phyloP scores from a whole-genome alignment of 2,797 vertebrate genomes.

The Erithacus rubecula region DNA sequence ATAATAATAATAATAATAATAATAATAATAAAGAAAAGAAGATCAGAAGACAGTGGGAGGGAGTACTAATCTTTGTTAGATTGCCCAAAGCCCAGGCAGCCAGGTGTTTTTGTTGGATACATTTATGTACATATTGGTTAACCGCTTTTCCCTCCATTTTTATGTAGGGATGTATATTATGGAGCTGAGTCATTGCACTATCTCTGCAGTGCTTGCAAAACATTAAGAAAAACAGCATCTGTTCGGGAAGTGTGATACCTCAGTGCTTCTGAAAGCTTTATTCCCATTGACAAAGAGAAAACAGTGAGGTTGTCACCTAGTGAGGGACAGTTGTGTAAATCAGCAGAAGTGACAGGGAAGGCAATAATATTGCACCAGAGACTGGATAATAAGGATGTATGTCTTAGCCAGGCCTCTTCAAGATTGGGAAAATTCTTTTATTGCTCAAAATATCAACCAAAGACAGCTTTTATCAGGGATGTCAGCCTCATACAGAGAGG shows the following conservation, averaged over 20 bases:
- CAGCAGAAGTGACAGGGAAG: neutral
- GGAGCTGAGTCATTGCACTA: neutral
- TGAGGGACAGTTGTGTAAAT: neutral
- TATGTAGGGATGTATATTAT: neutral
- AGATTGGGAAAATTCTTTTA: neutral
- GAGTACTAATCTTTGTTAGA: neutral
- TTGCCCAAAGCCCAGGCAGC: neutral
- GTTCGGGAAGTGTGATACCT: neutral
- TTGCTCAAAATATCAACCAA: neutral
- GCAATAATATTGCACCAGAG: neutral
- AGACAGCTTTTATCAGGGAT: neutral
- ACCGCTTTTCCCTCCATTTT: neutral
- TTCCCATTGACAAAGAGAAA: neutral
- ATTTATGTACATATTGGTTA: neutral
- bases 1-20: neutral
- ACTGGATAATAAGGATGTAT: neutral
- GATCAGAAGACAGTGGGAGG: neutral
- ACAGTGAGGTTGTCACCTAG: neutral
- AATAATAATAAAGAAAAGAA: neutral
- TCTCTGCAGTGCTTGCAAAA: neutral
- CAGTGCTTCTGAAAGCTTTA: neutral
- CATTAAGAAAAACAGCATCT: neutral
- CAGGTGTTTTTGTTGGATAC: neutral
- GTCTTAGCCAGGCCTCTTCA: neutral
- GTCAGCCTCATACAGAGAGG: neutral